These are phyloP conservation scores for Malurus melanocephalus DNA, from an alignment of 2,113 vertebrate genomes.

Conservation along the genomic window DNA sequence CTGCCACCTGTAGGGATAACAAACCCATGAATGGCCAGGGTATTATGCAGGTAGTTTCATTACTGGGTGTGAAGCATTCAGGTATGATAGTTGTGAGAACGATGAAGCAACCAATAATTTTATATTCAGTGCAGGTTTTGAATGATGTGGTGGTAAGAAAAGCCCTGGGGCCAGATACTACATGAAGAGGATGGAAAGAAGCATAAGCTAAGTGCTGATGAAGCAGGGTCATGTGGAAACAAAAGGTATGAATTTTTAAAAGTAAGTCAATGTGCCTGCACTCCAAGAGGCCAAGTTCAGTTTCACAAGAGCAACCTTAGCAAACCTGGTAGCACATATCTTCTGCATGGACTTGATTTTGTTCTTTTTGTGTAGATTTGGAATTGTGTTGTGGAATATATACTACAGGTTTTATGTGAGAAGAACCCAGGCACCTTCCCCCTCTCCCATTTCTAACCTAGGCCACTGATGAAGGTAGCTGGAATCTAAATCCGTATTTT, in stretches of 20 bases:
- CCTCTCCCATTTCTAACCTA: not conserved
- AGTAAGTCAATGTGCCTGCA: not conserved
- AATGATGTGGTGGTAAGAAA: not conserved
- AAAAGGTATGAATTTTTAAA: not conserved
- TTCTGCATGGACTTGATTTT: not conserved
- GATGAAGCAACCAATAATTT: not conserved
- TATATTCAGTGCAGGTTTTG: slow-evolving; percentile 14
- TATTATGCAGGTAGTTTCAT: not conserved
- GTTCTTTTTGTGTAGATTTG: not conserved
- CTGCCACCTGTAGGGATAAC: not conserved
- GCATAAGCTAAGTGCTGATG: not conserved
- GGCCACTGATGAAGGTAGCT: not conserved
- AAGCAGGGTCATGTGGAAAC: not conserved
- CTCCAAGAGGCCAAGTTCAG: not conserved
- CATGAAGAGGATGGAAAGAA: not conserved
- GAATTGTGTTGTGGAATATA: not conserved
- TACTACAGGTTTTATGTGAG: not conserved
- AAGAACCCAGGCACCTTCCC: not conserved
- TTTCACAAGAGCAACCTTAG: not conserved
- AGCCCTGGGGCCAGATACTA: not conserved
- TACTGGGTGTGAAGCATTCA: not conserved
- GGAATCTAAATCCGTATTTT: not conserved
- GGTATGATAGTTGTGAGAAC: not conserved
- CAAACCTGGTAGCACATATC: rapidly evolving
- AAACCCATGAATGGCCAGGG: not conserved